Evolutionary conservation across 53 echinoderm and acorn worm genomes (phyloP), one percentile per base, ranked within the genome.

Genomic region (Echinarachnius parma): DNA sequence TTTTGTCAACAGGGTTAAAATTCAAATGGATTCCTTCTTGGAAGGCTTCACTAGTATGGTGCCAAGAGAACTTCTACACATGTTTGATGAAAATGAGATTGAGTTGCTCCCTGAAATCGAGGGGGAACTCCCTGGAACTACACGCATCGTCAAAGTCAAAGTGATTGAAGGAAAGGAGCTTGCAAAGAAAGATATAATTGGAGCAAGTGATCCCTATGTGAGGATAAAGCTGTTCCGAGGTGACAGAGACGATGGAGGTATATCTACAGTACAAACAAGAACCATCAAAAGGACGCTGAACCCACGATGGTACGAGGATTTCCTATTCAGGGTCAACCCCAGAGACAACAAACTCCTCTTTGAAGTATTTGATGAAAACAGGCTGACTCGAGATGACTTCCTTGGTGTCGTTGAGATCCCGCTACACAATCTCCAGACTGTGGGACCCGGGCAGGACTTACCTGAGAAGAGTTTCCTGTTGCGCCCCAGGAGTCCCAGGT

Each of bases 11-110:
- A 90, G 94, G 67, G 83, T 93, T 24, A 70, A 54, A 42, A 83
- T 65, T 27, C 94, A 93, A 42, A 93, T 93, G 94, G 83, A 80
- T 23, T 75, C 86, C 30, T 90, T 93, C 75, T 86, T 84, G 84
- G 79, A 94, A 90, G 95, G 95, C 31, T 87, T 94, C 53, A 69
- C 84, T 18, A 90, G 90, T 33, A 76, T 94, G 22, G 74, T 94
- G 48, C 90, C 86, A 3, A 31, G 82, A 44, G 90, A 94, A 32
- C 62, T 87, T 45, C 60, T 94, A 19, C 75, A 78, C 60, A 78
- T 94, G 27, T 94, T 94, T 84, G 95, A 94, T 78, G 95, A 90
- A 67, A 94, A 94, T 66, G 95, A 94, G 86, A 64, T 94, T n/a
- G 95, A 94, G 90, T 89, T 94, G n/a, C n/a, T n/a, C n/a, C n/a